These are phyloP conservation scores for Drosophila prostipennis DNA, from an alignment of 2,888 invertebrate species.

Conservation along the genomic window DNA sequence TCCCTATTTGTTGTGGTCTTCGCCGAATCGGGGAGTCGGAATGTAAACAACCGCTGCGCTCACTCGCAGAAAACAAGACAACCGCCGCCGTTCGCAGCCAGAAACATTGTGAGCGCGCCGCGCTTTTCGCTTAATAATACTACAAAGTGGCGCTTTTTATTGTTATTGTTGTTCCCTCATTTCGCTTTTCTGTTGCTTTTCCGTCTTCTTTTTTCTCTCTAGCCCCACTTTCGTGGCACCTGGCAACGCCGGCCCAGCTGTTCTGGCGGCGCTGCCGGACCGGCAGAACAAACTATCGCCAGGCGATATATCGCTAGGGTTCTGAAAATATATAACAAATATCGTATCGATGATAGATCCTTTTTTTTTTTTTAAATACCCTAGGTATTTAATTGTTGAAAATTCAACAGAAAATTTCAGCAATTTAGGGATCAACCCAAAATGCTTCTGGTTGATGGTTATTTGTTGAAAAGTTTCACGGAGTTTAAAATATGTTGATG, in stretches of 20 bases:
- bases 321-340: no score
- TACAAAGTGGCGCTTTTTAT: conserved; percentile 13
- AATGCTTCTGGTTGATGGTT: no score
- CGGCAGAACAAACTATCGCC: neutral
- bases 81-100: conserved; percentile 33
- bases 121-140: conserved; percentile 32
- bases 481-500: no score
- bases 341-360: no score
- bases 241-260: conserved; percentile 33
- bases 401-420: no score
- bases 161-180: conserved; percentile 21
- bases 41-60: conserved; percentile 15
- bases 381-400: no score
- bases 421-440: no score
- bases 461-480: no score
- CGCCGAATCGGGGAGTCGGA: neutral
- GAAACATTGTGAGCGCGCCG: conserved; percentile 31
- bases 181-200: conserved; percentile 17
- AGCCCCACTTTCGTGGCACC: conserved; percentile 12
- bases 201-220: neutral
- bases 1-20: conserved; percentile 15
- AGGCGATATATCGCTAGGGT: neutral
- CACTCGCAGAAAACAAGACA: conserved; percentile 9
- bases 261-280: conserved; percentile 22
- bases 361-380: no score